Evolutionary conservation across 2,888 invertebrate species (phyloP), one percentile per base, ranked within the genome.

Genomic region (Phengaris alcon): DNA sequence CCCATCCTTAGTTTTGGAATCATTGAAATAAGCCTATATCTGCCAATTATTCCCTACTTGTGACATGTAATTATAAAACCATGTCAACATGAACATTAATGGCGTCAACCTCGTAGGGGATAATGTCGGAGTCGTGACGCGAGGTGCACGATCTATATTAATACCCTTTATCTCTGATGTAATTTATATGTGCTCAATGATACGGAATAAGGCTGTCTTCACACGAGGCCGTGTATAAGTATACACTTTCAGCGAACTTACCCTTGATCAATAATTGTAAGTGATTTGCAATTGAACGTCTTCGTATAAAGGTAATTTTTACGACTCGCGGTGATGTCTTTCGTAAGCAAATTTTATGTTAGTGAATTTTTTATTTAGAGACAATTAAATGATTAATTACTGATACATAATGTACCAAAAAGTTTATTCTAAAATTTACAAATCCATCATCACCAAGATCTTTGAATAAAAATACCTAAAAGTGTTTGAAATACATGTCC

Each of bases 111-210:
- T 57, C 73, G 48, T 48, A 13, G 69, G 13, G 12, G 15, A 13
- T 73, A 73, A 73, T 73, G 73, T 73, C 73, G 59, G 55, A 73
- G 22, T 73, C 73, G 73, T 73, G 73, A 55, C 73, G 15, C 44
- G 52, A 22, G 48, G 55, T 22, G 73, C 59, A 59, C 59, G 73
- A 55, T 48, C 73, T 73, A 55, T 57, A 55, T 73, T 73, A 73
- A 73, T 59, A 73, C 73, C 55, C 73, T 54, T 46, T 73, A 44
- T 73, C 44, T 57, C 10, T 55, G 46, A 70, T 52, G 76, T 72
- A 51, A 76, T 54, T 68, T 57, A 68, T 68, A 54, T 57, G 48
- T 72, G 15, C 59, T 73, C 55, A 69, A 69, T 74, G 55, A 74
- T 15, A 59, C 59, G 59, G 15, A n/a, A 59, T 70, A 70, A 70